phyloP scores from a whole-genome alignment of 2,113 vertebrate species.

The Synodontis membranacea region DNA sequence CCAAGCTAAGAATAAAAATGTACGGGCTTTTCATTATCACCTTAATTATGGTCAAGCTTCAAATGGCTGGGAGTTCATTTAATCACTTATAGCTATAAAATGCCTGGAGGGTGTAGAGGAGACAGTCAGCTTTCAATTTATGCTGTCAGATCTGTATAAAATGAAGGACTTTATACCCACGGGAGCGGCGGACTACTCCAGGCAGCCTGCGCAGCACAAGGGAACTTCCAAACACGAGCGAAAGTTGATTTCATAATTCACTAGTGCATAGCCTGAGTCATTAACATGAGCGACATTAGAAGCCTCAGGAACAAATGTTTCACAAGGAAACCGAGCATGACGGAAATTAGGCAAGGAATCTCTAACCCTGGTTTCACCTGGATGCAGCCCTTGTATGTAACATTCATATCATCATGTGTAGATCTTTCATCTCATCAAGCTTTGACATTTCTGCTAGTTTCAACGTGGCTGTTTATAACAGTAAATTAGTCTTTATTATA shows the following conservation, averaged over 20 bases:
- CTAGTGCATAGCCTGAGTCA: constrained; percentile 7
- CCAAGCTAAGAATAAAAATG: not conserved
- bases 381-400: not conserved
- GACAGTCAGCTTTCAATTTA: constrained; percentile 2
- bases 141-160: constrained; percentile 21
- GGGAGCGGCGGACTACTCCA: not conserved
- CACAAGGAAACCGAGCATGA: not conserved
- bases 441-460: constrained; percentile 25
- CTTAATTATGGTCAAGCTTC: constrained; percentile 5
- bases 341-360: constrained; percentile 1
- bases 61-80: constrained; percentile 7
- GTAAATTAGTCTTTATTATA: not conserved
- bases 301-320: constrained; percentile 3
- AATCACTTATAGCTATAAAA: constrained; percentile 19
- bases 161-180: not conserved
- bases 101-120: not conserved
- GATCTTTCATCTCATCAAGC: not conserved
- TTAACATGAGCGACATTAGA: constrained; percentile 14
- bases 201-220: constrained; percentile 35
- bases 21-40: not conserved
- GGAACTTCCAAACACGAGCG: constrained; percentile 21
- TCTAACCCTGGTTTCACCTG: not conserved
- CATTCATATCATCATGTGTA: not conserved
- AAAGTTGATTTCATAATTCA: constrained; percentile 45
- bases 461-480: constrained; percentile 8